Evolutionary conservation across 2,888 invertebrate genomes (phyloP).

Genomic region (Sminthurides aquaticus): DNA sequence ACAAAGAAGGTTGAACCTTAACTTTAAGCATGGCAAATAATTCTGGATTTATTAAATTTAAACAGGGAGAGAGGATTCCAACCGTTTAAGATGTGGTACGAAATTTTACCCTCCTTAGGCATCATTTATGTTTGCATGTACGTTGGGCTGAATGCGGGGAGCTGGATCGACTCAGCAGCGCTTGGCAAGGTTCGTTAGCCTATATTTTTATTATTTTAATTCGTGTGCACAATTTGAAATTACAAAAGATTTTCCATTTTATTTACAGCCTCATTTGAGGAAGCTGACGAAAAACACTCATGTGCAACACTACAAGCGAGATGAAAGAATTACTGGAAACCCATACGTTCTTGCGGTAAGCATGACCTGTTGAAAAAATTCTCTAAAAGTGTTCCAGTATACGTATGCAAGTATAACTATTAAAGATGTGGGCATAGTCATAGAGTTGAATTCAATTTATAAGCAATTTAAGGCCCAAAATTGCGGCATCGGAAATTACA

Average conservation of each 20-base stretch:
- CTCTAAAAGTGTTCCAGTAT: too few species aligned
- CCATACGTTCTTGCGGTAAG: conserved; percentile 7
- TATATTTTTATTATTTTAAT: too few species aligned
- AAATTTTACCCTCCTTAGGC: conserved; percentile 8
- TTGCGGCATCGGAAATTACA: too few species aligned
- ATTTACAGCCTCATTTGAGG: conserved; percentile 4
- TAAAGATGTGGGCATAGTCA: too few species aligned
- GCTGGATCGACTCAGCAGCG: background rate
- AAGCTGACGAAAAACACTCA: background rate
- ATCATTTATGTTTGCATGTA: background rate
- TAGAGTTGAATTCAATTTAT: too few species aligned
- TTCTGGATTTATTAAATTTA: too few species aligned
- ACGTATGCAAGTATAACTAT: too few species aligned
- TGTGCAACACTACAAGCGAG: background rate
- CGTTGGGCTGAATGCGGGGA: background rate
- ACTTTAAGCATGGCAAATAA: too few species aligned
- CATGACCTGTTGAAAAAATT: background rate
- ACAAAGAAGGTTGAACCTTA: too few species aligned
- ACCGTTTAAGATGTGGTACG: conserved; percentile 17
- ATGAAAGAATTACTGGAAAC: conserved; percentile 11
- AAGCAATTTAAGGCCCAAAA: too few species aligned
- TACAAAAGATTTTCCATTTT: too few species aligned
- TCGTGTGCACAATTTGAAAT: conserved; percentile 3
- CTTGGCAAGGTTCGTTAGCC: background rate
- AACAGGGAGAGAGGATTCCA: too few species aligned